Evolutionary conservation across 2,113 vertebrate species (phyloP).

Genomic region (Pelodiscus sinensis): DNA sequence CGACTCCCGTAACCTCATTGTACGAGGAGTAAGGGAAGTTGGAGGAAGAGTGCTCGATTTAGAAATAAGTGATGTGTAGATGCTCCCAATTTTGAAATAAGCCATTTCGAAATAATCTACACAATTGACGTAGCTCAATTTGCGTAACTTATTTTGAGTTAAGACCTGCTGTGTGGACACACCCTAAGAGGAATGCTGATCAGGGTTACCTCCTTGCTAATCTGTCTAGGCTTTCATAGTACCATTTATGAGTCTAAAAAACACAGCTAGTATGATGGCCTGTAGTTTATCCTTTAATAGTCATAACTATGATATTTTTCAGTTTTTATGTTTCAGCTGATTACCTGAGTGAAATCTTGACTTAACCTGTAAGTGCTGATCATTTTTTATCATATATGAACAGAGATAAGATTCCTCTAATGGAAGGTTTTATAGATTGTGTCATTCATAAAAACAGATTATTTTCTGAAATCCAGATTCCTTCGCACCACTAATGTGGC

Average conservation of each 20-base stretch:
- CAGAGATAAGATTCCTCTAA: not conserved
- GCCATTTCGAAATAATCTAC: no score
- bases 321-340: not conserved
- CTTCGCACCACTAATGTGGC: not conserved
- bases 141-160: no score
- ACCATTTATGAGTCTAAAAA: constrained; percentile 21
- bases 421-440: not conserved
- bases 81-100: no score
- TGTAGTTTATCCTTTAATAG: constrained; percentile 16
- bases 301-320: constrained; percentile 9
- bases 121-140: no score
- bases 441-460: not conserved
- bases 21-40: no score
- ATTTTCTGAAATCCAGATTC: not conserved
- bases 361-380: not conserved
- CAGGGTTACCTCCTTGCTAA: not conserved
- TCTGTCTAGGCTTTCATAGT: constrained; percentile 4
- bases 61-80: no score
- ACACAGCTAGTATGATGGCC: not conserved
- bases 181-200: not conserved
- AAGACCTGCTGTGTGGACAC: no score
- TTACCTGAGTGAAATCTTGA: not conserved
- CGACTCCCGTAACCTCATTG: no score
- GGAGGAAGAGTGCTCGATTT: no score
- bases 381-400: not conserved